Base-by-base conservation (phyloP, 2,888 invertebrate genomes). In the Rhamphomyia laevipes region DNA sequence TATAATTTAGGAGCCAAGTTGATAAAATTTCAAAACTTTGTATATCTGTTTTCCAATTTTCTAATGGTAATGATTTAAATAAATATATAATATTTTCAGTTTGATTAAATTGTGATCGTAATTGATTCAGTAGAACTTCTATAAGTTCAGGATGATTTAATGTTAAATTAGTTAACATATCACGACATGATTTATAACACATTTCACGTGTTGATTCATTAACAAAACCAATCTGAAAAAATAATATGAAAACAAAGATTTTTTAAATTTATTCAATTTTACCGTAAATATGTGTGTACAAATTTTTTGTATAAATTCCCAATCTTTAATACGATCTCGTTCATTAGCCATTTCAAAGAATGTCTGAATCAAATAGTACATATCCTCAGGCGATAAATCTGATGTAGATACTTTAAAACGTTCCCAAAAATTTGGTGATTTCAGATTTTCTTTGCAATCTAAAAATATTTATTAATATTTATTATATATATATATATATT, bases 271-370 rank as follows among this genome's bases (percentile, higher is more conserved):
- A 9, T 27, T 27, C n/a, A 40, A 46, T 54, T 60, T 63, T 66
- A 84, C 84, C 71, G 82, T 77, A 61, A 86, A 80, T 45, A 87
- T 74, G 64, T 84, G 82, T 43, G 80, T 68, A 1, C 81, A 80
- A 18, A 83, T 77, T 23, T 77, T 71, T 61, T 77, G 73, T 45
- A 87, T 77, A 59, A 87, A 81, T 23, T 76, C 73, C 59, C 75
- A 74, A 60, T 86, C 84, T 45, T 71, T 68, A 9, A 70, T 63
- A 30, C 56, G 56, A 52, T 69, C 63, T 52, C 86, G 73, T 4
- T 80, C 77, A 61, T 83, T 71, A 12, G 84, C 85, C 84, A 89
- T 87, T 65, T 85, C 86, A 41, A 85, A 81, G 62, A 87, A 81
- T 3, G 86, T 81, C 51, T 86, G 86, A 45, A 89, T 64, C 43